These are phyloP conservation scores for Piaya cayana DNA, from an alignment of 2,113 vertebrate species.

Conservation along the genomic window DNA sequence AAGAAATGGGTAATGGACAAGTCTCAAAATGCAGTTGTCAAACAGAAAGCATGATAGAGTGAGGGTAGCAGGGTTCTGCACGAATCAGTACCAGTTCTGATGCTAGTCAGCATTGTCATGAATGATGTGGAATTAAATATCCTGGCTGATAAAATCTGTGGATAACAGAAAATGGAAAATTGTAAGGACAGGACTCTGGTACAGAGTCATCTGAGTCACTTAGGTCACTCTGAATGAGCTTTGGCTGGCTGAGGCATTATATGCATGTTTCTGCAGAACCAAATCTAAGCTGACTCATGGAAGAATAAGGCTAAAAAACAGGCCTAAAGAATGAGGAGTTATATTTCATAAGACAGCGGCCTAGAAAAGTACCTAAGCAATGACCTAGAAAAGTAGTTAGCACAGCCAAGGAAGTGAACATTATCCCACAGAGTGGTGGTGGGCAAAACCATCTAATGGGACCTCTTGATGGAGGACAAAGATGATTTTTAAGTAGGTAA, in stretches of 20 bases:
- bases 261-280: neutral
- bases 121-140: slow-evolving; percentile 59
- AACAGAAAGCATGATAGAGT: slow-evolving; percentile 36
- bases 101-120: slow-evolving; percentile 39
- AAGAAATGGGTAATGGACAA: slow-evolving; percentile 33
- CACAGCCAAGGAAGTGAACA: neutral
- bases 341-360: neutral
- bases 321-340: neutral
- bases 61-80: neutral
- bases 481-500: neutral
- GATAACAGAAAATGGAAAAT: slow-evolving; percentile 55
- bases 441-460: neutral
- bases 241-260: neutral
- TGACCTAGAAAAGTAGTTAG: slow-evolving; percentile 15
- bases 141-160: slow-evolving; percentile 33
- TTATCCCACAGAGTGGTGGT: neutral
- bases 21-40: slow-evolving; percentile 54
- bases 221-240: neutral
- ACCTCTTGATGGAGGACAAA: neutral
- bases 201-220: slow-evolving; percentile 6
- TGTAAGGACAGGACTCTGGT: slow-evolving; percentile 31
- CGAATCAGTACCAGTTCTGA: neutral
- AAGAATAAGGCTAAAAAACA: neutral
- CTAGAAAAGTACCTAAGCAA: neutral
- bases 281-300: neutral